Evolutionary conservation across 2,888 invertebrate species (phyloP), one percentile per base, ranked within the genome.

Genomic region (Eupithecia abbreviata): DNA sequence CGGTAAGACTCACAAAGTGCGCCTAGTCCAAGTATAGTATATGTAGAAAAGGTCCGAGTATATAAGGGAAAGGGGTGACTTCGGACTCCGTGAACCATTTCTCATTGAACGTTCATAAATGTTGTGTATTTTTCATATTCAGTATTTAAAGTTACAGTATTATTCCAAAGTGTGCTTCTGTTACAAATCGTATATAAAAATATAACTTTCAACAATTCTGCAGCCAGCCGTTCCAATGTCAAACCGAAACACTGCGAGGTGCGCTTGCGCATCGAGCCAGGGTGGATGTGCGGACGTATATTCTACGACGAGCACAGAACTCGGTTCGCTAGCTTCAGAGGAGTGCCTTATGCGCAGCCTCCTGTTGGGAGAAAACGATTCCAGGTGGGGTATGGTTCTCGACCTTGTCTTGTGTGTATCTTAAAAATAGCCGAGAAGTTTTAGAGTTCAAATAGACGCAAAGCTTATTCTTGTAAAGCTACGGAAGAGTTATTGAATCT

Each of bases 301-400:
- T 72, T 74, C 12, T 9, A 5, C 18, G 83, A 79, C 5, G 82
- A 83, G 65, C 71, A 79, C 12, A 75, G 73, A 58, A 70, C 68
- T 2, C 41, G 77, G 42, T 85, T 82, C 74, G 82, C 81, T 4
- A 84, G 84, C 77, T 85, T 84, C 74, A 76, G 76, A 18, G 85
- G 85, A 18, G 76, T 85, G 6, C 84, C 85, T 12, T 84, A 93
- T 79, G 94, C 91, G 0, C 81, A 84, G 75, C 93, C 92, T 79
- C 94, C 94, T 0, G 30, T 92, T 0, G 90, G 88, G 0, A 83
- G 86, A 10, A 84, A 89, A 0, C 79, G 93, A 66, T 94, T 86
- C 12, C 78, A 82, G 82, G 82, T 82, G 42, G 55, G 55, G 7
- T n/a, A 55, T n/a, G 7, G n/a, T 7, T 55, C 55, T 55, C n/a